These are phyloP conservation scores for Suillia variegata DNA, from an alignment of 2,888 invertebrate species.

Conservation along the genomic window DNA sequence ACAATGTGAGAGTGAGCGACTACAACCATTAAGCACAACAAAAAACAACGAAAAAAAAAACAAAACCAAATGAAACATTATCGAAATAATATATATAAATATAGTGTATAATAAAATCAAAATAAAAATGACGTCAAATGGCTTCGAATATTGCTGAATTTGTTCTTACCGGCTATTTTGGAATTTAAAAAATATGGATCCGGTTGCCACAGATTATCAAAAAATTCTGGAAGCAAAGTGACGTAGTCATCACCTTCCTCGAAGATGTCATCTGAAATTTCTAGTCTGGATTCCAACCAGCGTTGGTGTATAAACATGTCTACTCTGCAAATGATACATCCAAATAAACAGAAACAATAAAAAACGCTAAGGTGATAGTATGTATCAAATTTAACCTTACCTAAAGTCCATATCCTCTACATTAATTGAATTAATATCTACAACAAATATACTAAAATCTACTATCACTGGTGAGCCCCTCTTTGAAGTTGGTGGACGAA, in stretches of 20 bases:
- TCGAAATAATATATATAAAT: too few relatives aligned
- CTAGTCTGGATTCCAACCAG: conserved; percentile 79
- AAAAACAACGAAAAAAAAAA: neutral
- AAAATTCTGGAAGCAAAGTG: conserved; percentile 78
- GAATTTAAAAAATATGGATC: conserved; percentile 86
- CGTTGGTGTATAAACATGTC: conserved; percentile 84
- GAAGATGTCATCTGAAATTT: conserved; percentile 77
- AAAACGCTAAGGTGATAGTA: too few relatives aligned
- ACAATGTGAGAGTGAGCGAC: too few relatives aligned
- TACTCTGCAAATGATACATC: conserved; percentile 66
- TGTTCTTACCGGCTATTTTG: conserved; percentile 74
- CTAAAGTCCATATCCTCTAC: conserved; percentile 89
- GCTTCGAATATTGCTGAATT: too few relatives aligned
- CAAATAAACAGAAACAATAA: conserved; percentile 24
- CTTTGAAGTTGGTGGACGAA: conserved; percentile 76
- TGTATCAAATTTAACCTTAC: too few relatives aligned
- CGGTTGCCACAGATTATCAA: conserved; percentile 86
- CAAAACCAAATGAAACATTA: neutral
- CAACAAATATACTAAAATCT: conserved; percentile 81
- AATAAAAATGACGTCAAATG: too few relatives aligned
- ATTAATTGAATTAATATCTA: conserved; percentile 86
- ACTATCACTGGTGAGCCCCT: conserved; percentile 76
- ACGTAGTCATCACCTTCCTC: conserved; percentile 82
- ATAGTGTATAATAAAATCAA: too few relatives aligned
- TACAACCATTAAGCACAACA: neutral